Percentiles rank a stretch among this genome's conserved stretches.
Evolutionary conservation across 2,888 invertebrate genomes (phyloP).

Genomic region (Tetanocera ferruginea): DNA sequence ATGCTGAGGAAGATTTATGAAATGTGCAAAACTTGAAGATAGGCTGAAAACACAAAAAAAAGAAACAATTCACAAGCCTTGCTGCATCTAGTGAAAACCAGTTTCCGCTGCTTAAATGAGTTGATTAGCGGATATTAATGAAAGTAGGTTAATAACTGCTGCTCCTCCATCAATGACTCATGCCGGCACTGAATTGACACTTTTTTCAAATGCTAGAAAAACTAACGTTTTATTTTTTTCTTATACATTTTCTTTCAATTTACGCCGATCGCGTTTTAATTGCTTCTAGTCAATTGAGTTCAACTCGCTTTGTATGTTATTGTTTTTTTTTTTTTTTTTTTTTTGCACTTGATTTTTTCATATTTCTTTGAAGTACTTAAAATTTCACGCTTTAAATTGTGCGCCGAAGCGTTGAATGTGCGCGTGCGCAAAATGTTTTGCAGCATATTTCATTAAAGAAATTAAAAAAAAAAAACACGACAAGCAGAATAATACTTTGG

Average conservation of each 20-base stretch:
- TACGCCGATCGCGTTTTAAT: slow-evolving; percentile 31
- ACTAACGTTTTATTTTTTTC: background rate
- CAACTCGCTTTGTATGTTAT: slow-evolving; percentile 4
- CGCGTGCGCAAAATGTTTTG: slow-evolving; percentile 47
- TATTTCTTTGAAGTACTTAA: slow-evolving; percentile 33
- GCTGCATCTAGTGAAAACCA: background rate
- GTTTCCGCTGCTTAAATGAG: background rate
- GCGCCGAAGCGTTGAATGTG: slow-evolving; percentile 57
- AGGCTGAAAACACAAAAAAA: background rate
- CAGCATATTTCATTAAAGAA: slow-evolving; percentile 12
- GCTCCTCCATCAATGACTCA: background rate
- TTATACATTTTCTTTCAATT: background rate
- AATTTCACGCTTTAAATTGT: slow-evolving; percentile 67
- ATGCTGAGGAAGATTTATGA: slow-evolving; percentile 15
- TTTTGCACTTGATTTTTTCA: background rate
- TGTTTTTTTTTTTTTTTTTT: too few relatives aligned
- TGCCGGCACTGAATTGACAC: background rate
- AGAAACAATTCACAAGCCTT: background rate
- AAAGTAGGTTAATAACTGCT: slow-evolving; percentile 16
- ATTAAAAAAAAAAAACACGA: background rate
- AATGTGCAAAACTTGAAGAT: background rate
- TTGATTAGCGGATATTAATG: slow-evolving; percentile 23
- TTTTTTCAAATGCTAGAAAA: background rate
- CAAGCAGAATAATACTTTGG: background rate
- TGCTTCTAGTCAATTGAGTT: slow-evolving; percentile 31